These are phyloP conservation scores for Catharus minimus DNA, from an alignment of 2,113 vertebrate species.

Conservation along the genomic window DNA sequence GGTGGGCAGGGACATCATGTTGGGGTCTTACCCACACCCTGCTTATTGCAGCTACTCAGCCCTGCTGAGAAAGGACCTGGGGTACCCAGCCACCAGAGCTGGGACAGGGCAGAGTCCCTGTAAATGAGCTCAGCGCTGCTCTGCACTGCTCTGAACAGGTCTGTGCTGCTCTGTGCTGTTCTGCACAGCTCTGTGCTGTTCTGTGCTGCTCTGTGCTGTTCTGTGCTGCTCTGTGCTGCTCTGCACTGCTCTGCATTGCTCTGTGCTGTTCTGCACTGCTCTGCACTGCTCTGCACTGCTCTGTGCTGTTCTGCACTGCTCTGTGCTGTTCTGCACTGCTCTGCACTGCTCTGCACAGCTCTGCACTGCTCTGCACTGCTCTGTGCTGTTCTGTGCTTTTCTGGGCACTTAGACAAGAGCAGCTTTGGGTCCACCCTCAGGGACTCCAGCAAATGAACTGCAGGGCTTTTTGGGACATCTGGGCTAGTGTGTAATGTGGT, in stretches of 20 bases:
- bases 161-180: neutral
- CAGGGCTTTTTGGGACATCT: neutral
- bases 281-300: too few species aligned
- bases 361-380: neutral
- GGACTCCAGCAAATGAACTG: neutral
- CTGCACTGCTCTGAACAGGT: neutral
- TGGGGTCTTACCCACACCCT: neutral
- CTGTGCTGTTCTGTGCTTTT: neutral
- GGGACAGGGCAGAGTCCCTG: neutral
- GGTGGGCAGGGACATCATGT: neutral
- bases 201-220: too few species aligned
- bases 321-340: too few species aligned
- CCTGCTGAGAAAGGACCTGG: neutral
- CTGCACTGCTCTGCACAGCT: neutral
- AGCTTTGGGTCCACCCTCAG: neutral
- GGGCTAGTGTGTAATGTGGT: neutral
- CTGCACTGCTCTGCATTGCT: too few species aligned
- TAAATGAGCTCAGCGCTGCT: neutral
- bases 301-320: too few species aligned
- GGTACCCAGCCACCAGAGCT: neutral
- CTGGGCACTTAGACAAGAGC: rapidly evolving
- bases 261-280: too few species aligned
- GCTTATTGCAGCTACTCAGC: neutral
- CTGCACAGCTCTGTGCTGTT: neutral
- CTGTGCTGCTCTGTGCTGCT: too few species aligned